A percentile compares a stretch with the other conserved stretches of the same genome.
Evolutionary conservation across 92 coral and sea anemone genomes (phyloP).

Genomic region (Umimayanthus chanpuru): DNA sequence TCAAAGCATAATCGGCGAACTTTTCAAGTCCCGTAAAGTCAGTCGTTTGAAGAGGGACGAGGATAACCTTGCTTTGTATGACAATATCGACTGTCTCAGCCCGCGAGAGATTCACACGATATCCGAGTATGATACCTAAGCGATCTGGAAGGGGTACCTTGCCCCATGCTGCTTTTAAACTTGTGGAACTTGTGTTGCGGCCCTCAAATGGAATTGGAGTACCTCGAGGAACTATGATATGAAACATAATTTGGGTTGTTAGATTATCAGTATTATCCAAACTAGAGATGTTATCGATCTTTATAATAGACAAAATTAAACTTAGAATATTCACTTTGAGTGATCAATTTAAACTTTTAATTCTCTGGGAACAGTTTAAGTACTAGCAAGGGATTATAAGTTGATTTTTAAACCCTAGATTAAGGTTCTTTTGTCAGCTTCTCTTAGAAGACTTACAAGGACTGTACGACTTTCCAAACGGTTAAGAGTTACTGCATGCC

Average conservation of each 20-base stretch:
- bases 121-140: slow-evolving; percentile 56
- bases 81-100: background rate
- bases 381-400: too few relatives aligned
- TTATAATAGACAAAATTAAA: too few relatives aligned
- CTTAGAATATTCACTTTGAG: too few relatives aligned
- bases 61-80: background rate
- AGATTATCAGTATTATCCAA: too few relatives aligned
- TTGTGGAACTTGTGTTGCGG: slow-evolving; percentile 72
- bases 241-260: background rate
- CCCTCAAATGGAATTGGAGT: slow-evolving; percentile 57
- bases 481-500: too few relatives aligned
- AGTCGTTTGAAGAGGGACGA: background rate
- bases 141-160: slow-evolving; percentile 59
- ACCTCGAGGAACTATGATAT: slow-evolving; percentile 60
- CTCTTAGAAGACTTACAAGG: too few relatives aligned
- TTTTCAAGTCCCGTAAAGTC: slow-evolving; percentile 58
- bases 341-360: too few relatives aligned
- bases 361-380: too few relatives aligned
- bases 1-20: slow-evolving; percentile 58
- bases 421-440: too few relatives aligned
- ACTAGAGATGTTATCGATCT: background rate
- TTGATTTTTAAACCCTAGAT: too few relatives aligned
- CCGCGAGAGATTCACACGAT: background rate
- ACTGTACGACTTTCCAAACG: too few relatives aligned
- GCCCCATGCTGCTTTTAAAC: slow-evolving; percentile 75